These are phyloP conservation scores for Callorhinus ursinus DNA, from an alignment of 2,113 vertebrate genomes.

Conservation along the genomic window DNA sequence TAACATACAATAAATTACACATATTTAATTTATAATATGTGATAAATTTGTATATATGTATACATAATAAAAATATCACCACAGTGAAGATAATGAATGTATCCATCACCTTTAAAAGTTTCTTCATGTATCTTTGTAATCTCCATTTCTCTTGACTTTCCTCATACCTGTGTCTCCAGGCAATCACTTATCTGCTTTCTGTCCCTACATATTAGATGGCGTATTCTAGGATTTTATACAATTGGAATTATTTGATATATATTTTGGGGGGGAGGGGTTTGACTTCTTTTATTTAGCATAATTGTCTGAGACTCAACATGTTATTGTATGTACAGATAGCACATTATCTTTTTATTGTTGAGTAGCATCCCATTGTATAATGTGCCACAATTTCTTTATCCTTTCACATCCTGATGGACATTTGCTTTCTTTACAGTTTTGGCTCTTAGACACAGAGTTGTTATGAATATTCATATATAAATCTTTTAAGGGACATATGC, in stretches of 20 bases:
- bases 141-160: background rate
- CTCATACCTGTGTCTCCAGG: background rate
- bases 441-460: background rate
- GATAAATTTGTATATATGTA: background rate
- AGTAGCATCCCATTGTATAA: background rate
- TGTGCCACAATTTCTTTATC: background rate
- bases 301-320: background rate
- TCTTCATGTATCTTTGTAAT: background rate
- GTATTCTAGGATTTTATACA: background rate
- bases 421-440: background rate
- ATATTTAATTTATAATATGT: background rate
- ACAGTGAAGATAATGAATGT: background rate
- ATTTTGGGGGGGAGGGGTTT: background rate
- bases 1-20: background rate
- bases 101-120: background rate
- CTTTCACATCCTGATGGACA: background rate
- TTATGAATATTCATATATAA: background rate
- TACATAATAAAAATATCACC: background rate
- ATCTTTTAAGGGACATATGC: background rate
- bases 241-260: background rate
- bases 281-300: background rate
- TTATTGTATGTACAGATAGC: background rate
- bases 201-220: background rate
- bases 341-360: background rate
- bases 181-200: background rate